Percentiles rank a stretch among this genome's conserved stretches.
Conservation (phyloP, 2,888 invertebrate species). For the Lepidonotus clava region DNA sequence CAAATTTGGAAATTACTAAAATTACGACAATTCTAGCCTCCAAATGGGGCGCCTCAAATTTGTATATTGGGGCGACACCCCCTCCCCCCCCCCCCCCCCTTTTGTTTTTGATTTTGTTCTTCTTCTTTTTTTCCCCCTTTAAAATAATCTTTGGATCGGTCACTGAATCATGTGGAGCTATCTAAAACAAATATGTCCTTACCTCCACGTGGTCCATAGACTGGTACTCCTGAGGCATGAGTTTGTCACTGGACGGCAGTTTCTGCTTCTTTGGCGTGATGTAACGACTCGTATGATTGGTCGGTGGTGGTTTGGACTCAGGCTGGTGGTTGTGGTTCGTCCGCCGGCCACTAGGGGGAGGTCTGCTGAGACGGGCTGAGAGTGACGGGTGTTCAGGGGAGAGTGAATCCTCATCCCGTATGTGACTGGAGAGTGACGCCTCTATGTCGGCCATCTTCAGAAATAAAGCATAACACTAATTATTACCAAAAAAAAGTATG, state of each 20-base stretch:
- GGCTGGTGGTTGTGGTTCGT: not conserved
- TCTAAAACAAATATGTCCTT: not conserved
- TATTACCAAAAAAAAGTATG: too few species aligned
- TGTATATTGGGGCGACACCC: too few species aligned
- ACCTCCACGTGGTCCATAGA: slow-evolving; percentile 30
- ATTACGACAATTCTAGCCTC: too few species aligned
- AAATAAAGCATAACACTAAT: not conserved
- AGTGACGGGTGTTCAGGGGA: not conserved
- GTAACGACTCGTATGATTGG: slow-evolving; percentile 21
- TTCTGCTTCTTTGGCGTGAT: slow-evolving; percentile 42
- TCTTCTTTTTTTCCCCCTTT: too few species aligned
- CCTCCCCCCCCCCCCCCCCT: too few species aligned
- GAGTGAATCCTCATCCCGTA: not conserved
- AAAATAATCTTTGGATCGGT: too few species aligned
- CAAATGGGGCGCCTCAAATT: too few species aligned
- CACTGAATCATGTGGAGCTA: too few species aligned
- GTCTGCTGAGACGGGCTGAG: not conserved
- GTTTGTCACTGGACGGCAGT: slow-evolving; percentile 18
- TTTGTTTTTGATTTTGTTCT: too few species aligned
- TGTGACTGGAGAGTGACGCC: not conserved
- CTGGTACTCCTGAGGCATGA: not conserved
- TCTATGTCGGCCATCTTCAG: slow-evolving; percentile 39
- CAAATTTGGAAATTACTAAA: too few species aligned
- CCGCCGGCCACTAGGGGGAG: not conserved
- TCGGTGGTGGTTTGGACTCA: not conserved